These are phyloP conservation scores for Falco columbarius DNA, from an alignment of 2,797 vertebrate genomes.

Conservation along the genomic window DNA sequence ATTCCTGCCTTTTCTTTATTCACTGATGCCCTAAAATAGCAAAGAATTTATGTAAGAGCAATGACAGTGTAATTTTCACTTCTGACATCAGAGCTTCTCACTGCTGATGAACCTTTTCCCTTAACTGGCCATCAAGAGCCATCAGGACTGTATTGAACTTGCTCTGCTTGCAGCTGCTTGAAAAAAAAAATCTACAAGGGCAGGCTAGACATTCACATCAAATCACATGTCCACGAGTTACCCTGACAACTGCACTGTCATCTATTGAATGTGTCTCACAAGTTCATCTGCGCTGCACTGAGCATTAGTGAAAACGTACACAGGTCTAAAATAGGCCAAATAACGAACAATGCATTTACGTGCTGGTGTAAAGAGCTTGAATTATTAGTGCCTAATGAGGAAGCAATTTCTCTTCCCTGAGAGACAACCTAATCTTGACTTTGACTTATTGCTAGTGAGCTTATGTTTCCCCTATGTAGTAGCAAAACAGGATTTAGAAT, in stretches of 20 bases:
- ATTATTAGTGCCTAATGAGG: conserved; percentile 18
- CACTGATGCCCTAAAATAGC: background rate
- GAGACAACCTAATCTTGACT: background rate
- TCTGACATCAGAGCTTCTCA: background rate
- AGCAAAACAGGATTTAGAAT: background rate
- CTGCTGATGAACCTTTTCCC: background rate
- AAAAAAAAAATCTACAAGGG: background rate
- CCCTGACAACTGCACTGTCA: conserved; percentile 73
- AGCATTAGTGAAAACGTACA: conserved; percentile 3
- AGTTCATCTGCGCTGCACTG: background rate
- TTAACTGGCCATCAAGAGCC: background rate
- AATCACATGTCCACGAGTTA: conserved; percentile 55
- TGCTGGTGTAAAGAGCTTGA: background rate
- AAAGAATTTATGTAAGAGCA: background rate
- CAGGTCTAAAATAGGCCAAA: background rate
- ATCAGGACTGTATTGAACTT: background rate
- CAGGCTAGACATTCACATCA: conserved; percentile 25
- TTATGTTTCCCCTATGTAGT: background rate
- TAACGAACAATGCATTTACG: background rate
- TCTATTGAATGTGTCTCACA: background rate
- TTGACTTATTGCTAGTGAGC: background rate
- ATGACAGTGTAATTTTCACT: background rate
- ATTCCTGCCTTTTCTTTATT: background rate
- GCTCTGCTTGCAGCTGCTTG: background rate
- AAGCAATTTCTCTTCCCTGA: conserved; percentile 19